A percentile compares a stretch with the other conserved stretches of the same genome.
These are phyloP conservation scores for Myzus persicae DNA, from an alignment of 1,140 invertebrate species.

Conservation along the genomic window DNA sequence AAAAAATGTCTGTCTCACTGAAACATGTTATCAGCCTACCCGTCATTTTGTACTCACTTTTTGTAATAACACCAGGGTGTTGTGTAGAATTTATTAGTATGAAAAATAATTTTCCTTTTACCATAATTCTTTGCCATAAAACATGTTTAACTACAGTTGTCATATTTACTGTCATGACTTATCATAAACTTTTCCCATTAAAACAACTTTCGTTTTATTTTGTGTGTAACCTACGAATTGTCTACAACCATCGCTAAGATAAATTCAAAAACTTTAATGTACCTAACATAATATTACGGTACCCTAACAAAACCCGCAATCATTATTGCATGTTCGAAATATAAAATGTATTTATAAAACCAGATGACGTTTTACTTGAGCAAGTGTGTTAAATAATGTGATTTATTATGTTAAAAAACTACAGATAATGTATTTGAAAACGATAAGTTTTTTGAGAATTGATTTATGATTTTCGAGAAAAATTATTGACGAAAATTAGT, in stretches of 20 bases:
- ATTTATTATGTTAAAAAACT: neutral
- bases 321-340: neutral
- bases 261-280: neutral
- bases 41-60: neutral
- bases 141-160: slow-evolving; percentile 2
- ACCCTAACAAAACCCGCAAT: neutral
- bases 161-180: neutral
- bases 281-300: neutral
- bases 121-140: neutral
- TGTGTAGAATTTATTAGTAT: neutral
- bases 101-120: neutral
- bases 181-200: slow-evolving; percentile 19
- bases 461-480: neutral
- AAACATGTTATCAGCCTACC: neutral
- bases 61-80: neutral
- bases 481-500: neutral
- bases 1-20: neutral
- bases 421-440: neutral
- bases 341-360: neutral
- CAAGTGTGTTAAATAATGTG: neutral
- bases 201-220: neutral
- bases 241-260: neutral
- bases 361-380: neutral
- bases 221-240: neutral
- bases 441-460: neutral